Conservation (phyloP, 2,888 invertebrate genomes). For the Strigamia crassipes region DNA sequence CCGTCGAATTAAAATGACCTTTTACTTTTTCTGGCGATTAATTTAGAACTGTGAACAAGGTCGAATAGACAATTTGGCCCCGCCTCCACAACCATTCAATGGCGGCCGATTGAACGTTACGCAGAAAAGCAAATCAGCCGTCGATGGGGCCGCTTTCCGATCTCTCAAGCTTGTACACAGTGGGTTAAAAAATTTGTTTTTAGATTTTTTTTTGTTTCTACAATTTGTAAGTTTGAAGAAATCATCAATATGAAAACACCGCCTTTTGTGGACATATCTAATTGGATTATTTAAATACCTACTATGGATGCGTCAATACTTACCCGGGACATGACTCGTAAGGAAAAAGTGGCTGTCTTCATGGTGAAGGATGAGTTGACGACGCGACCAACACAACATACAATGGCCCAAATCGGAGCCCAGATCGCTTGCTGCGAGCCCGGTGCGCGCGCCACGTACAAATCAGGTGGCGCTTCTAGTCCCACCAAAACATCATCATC, state of each 20-base stretch:
- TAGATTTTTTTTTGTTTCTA: neutral
- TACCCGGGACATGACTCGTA: slow-evolving; percentile 79
- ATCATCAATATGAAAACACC: neutral
- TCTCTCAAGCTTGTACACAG: neutral
- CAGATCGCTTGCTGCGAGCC: slow-evolving; percentile 26
- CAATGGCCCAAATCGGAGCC: slow-evolving; percentile 2
- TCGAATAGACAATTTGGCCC: slow-evolving; percentile 19
- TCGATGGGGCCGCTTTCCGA: neutral
- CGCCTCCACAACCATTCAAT: slow-evolving; percentile 36
- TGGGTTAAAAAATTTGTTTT: neutral
- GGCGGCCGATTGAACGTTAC: slow-evolving; percentile 38
- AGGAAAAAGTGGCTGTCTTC: slow-evolving; percentile 78
- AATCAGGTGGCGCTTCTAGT: slow-evolving; percentile 24
- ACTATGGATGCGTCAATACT: slow-evolving; percentile 58
- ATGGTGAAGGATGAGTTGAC: slow-evolving; percentile 61
- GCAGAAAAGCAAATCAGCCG: slow-evolving; percentile 32
- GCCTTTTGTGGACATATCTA: neutral
- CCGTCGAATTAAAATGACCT: neutral
- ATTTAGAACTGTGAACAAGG: slow-evolving; percentile 23
- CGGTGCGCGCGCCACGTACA: slow-evolving; percentile 38
- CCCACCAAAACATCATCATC: slow-evolving; percentile 6
- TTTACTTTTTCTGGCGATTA: neutral
- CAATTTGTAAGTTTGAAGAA: neutral
- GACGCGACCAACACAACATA: slow-evolving; percentile 26
- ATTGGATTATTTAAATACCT: neutral